phyloP scores from a whole-genome alignment of 2,113 vertebrate species.

The Petrocephalus zakoni region DNA sequence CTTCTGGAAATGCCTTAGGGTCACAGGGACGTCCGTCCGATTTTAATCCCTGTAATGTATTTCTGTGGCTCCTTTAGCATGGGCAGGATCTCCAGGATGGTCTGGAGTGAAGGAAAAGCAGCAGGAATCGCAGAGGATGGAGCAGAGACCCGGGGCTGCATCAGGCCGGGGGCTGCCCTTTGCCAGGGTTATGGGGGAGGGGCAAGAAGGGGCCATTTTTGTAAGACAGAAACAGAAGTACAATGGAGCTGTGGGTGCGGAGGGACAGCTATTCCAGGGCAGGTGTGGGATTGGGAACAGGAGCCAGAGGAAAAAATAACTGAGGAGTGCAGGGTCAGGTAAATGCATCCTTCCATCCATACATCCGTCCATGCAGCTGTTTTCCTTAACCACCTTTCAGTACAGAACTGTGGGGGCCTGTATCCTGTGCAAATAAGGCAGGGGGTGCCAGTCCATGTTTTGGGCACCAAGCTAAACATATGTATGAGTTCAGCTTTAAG shows the following conservation, averaged over 20 bases:
- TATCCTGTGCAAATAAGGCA: neutral
- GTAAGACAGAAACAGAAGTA: neutral
- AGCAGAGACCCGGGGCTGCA: neutral
- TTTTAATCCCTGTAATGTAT: neutral
- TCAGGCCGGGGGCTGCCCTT: neutral
- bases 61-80: neutral
- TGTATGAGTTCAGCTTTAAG: neutral
- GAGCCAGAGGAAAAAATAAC: neutral
- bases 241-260: neutral
- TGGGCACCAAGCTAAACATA: too few species aligned
- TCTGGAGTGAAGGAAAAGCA: neutral
- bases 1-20: conserved; percentile 28
- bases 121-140: neutral
- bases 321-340: neutral
- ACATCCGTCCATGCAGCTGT: neutral
- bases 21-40: neutral
- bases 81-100: neutral
- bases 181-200: neutral
- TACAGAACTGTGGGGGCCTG: neutral
- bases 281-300: neutral
- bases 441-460: neutral
- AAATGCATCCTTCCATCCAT: neutral
- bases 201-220: neutral
- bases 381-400: neutral
- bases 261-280: neutral